These are phyloP conservation scores for Resseliella maxima DNA, from an alignment of 2,888 invertebrate genomes.

Conservation along the genomic window DNA sequence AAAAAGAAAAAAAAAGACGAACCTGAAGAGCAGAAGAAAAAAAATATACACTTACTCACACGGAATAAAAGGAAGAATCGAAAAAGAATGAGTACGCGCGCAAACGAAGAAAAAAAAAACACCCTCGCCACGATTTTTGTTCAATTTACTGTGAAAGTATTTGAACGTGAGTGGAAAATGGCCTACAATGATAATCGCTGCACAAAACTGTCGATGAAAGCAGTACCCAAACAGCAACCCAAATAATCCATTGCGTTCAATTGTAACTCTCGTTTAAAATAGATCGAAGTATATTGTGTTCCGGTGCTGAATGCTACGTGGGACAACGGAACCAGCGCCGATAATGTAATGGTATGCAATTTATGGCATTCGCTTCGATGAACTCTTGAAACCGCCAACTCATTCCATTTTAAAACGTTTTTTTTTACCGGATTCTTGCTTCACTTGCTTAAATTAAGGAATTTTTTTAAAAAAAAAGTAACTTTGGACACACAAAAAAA, in stretches of 20 bases:
- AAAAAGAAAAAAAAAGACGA: not conserved
- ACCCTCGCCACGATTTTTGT: constrained; percentile 55
- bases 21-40: not conserved
- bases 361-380: constrained; percentile 52
- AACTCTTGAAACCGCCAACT: constrained; percentile 29
- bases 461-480: not conserved
- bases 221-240: constrained; percentile 3
- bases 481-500: not conserved
- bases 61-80: constrained; percentile 16
- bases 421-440: not conserved
- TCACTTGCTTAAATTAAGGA: constrained; percentile 37
- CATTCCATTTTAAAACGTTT: not conserved
- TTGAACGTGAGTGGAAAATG: constrained; percentile 57
- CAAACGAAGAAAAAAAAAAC: not conserved
- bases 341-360: constrained; percentile 53
- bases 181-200: constrained; percentile 55
- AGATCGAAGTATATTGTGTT: not conserved
- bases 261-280: not conserved
- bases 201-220: constrained; percentile 51
- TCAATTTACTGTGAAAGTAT: constrained; percentile 57
- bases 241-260: not conserved
- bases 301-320: not conserved
- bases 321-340: constrained; percentile 12
- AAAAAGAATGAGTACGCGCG: constrained; percentile 35
- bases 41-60: not conserved